These are phyloP conservation scores for Malacoctenus gilli DNA, from an alignment of 2,797 vertebrate genomes.

Conservation along the genomic window DNA sequence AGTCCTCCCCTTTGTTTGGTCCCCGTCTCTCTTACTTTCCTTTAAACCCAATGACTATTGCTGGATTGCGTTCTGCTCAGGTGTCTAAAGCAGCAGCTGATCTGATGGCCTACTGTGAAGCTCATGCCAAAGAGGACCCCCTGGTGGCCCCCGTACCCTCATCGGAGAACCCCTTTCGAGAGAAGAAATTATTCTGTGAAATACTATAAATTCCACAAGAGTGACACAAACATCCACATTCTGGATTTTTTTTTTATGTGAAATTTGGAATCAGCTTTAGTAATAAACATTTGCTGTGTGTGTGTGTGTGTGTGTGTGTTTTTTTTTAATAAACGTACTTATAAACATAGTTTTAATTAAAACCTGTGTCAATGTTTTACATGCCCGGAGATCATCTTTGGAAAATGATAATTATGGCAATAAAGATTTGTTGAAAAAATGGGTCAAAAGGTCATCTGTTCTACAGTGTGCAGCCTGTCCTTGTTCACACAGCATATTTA, in stretches of 20 bases:
- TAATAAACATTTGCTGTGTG: not conserved
- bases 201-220: conserved; percentile 56
- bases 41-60: not conserved
- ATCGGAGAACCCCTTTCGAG: conserved; percentile 83
- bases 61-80: conserved; percentile 74
- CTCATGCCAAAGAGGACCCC: conserved; percentile 88
- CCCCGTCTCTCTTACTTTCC: too few relatives aligned
- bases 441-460: conserved; percentile 70
- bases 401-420: conserved; percentile 38
- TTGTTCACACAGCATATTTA: conserved; percentile 62
- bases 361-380: conserved; percentile 17
- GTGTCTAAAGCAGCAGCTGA: conserved; percentile 91
- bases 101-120: conserved; percentile 88
- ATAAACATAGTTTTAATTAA: too few relatives aligned
- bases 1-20: too few relatives aligned
- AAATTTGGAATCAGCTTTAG: not conserved
- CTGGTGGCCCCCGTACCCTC: conserved; percentile 78
- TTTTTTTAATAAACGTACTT: too few relatives aligned
- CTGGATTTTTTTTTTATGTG: not conserved
- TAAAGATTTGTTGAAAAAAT: conserved; percentile 58
- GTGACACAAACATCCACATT: not conserved
- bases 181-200: conserved; percentile 83
- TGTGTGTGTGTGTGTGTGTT: too few relatives aligned
- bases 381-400: conserved; percentile 10
- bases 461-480: conserved; percentile 16